These are phyloP conservation scores for Sipha maydis DNA, from an alignment of 2,888 invertebrate species.

Conservation along the genomic window DNA sequence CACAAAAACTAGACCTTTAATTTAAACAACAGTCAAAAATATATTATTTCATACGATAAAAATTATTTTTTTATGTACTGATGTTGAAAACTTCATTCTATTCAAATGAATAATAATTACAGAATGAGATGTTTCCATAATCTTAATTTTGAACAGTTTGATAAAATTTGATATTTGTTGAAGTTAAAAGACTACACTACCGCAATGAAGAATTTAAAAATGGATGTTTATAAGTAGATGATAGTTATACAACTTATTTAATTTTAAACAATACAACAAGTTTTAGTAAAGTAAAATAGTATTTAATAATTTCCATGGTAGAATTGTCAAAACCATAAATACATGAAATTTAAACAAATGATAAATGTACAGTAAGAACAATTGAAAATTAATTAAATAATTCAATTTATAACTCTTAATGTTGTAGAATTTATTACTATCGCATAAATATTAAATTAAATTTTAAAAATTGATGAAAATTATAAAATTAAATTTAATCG, in stretches of 20 bases:
- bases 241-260: constrained; percentile 6
- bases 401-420: not conserved
- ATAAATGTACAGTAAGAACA: not conserved
- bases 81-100: constrained; percentile 40
- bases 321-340: not conserved
- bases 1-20: not conserved
- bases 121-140: constrained; percentile 39
- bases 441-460: too few relatives aligned
- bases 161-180: not conserved
- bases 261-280: not conserved
- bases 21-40: not conserved
- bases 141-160: not conserved
- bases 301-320: not conserved
- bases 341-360: not conserved
- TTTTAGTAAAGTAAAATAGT: not conserved
- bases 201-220: not conserved
- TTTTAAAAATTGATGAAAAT: too few relatives aligned
- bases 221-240: not conserved
- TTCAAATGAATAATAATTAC: constrained; percentile 45
- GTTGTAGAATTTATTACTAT: too few relatives aligned
- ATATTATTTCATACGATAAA: constrained; percentile 4
- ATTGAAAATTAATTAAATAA: not conserved
- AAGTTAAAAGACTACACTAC: not conserved
- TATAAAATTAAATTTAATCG: too few relatives aligned
- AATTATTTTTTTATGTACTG: not conserved